Evolutionary conservation across 1,140 invertebrate genomes (phyloP).

Genomic region (Yoshiicerus persimilis): DNA sequence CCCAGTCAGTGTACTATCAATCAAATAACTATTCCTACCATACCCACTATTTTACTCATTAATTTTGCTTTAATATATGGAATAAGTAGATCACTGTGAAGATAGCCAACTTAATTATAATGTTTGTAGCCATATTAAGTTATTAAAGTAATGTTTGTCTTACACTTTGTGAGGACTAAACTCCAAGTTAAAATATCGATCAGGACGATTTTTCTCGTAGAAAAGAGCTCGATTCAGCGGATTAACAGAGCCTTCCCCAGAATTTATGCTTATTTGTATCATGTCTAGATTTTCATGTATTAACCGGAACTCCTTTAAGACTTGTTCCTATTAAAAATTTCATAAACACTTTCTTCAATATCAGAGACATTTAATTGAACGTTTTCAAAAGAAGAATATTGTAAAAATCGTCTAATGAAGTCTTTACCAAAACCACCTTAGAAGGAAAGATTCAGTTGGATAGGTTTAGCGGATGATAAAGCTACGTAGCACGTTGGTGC

Average conservation of each 20-base stretch:
- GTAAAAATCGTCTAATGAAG: no score
- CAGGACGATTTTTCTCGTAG: conserved; percentile 31
- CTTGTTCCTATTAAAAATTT: not conserved
- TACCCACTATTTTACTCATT: not conserved
- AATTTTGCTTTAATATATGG: not conserved
- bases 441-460: no score
- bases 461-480: no score
- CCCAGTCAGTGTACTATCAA: not conserved
- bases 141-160: not conserved
- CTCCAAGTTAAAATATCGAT: not conserved
- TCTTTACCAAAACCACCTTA: no score
- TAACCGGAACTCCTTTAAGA: conserved; percentile 12
- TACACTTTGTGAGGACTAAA: conserved; percentile 25
- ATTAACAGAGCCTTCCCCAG: conserved; percentile 33
- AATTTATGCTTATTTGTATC: conserved; percentile 30
- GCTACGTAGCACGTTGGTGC: no score
- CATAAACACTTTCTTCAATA: no score
- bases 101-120: no score
- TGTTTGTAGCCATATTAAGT: no score
- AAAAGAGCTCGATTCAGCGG: conserved; percentile 36
- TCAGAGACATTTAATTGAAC: no score
- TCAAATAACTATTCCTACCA: no score
- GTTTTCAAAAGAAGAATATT: no score
- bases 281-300: not conserved
- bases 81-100: no score